Conservation (phyloP, 2,113 vertebrate genomes). For the Tringa solitaria region DNA sequence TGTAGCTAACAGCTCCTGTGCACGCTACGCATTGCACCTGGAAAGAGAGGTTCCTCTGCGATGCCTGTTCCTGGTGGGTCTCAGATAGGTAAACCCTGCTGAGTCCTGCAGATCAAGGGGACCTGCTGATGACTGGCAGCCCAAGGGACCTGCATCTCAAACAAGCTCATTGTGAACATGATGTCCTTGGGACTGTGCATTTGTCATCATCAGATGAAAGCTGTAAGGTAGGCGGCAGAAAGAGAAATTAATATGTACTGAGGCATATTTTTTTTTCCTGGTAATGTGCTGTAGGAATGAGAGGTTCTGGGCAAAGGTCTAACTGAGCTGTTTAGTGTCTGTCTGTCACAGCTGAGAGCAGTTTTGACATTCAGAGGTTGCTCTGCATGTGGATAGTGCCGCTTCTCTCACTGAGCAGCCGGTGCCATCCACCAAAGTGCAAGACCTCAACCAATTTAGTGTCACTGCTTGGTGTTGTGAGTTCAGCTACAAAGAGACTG, state of each 20-base stretch:
- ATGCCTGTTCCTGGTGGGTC: background rate
- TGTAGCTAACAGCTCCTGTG: background rate
- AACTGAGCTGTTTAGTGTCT: background rate
- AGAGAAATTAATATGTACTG: background rate
- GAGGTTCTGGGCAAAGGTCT: background rate
- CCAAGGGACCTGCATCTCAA: background rate
- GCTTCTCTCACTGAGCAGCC: background rate
- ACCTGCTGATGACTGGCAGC: background rate
- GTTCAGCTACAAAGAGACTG: background rate
- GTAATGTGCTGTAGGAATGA: background rate
- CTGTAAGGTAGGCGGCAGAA: background rate
- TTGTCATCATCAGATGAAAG: background rate
- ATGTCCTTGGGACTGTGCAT: background rate
- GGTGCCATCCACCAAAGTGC: background rate
- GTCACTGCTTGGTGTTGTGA: accelerated
- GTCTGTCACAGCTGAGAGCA: background rate
- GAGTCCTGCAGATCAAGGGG: background rate
- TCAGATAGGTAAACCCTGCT: background rate
- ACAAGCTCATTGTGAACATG: background rate
- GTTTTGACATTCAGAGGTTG: background rate
- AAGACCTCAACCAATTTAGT: background rate
- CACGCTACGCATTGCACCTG: background rate
- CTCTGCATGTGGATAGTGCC: background rate
- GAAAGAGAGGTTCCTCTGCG: background rate
- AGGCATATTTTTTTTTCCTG: background rate